Base-by-base conservation (phyloP, 1,140 invertebrate species). In the Danaus melanippus region DNA sequence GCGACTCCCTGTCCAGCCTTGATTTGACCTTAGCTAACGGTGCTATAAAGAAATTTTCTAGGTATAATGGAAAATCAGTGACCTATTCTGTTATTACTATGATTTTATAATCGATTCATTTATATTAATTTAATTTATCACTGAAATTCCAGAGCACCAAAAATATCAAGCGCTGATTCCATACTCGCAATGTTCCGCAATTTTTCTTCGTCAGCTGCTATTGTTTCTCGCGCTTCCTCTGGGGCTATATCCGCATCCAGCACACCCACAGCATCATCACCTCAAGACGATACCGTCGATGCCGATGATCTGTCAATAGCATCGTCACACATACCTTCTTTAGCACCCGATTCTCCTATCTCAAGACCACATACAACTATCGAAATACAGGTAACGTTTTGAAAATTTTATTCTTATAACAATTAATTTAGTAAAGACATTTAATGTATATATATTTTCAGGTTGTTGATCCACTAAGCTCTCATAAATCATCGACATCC, bases 141-240 rank as follows among this genome's bases (percentile, higher is more conserved):
- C 7, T 9, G 12, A 42, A 50, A 15, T 60, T 69, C 46, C 70
- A 86, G 87, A 69, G 76, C 74, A 40, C 79, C 81, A 71, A 89
- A 93, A 87, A 89, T 88, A 63, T 89, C 92, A 6, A 92, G 91
- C 64, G 92, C 92, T 9, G 93, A 94, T 78, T 93, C 92, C 2
- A 92, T 93, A 53, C 76, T 93, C 46, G 91, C 92, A 2, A 92
- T 93, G 90, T 93, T 93, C 66, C 83, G 90, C 32, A 92, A 91
- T 67, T 91, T 92, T 64, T 89, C 90, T 46, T 89, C 89, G 12
- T 89, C 88, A 45, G 87, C 88, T 10, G 87, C 87, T 6, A 86
- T 88, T 9, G 78, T 79, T 12, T 89, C 88, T 42, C 66, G 88
- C 45, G 86, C 89, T 0, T 87, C 89, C 9, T 90, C 90, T 3